Evolutionary conservation across 2,797 vertebrate genomes (phyloP), one percentile per base, ranked within the genome.

Genomic region (Microchirus variegatus): DNA sequence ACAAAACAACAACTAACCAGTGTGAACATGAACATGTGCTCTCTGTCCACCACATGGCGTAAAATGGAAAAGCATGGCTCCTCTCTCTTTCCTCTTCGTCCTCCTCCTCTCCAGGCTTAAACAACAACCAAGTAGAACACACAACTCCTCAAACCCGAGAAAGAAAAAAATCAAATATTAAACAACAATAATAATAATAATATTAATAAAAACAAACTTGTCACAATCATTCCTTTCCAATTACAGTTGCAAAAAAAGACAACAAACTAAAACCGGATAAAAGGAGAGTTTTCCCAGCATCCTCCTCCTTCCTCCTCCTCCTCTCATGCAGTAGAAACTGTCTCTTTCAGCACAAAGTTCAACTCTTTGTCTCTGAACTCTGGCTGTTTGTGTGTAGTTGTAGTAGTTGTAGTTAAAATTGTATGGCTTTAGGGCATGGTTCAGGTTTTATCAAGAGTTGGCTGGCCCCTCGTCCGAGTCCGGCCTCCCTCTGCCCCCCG

Each of bases 371-470:
- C 89, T 92, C 86, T 91, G 87, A 86, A 81, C 88, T 86, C 90
- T 78, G 86, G 87, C 83, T 88, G 81, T 80, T 52, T 86, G 82
- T 86, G 77, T 91, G 87, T 90, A 75, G 73, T 82, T 83, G 87
- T 88, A 78, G 86, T 88, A 78, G 89, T 90, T 87, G 85, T 85
- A 89, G 87, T 92, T 94, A 91, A 93, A 92, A 91, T 92, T 84
- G 91, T 94, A 93, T 94, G 93, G 93, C 93, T 93, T 94, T 94
- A 92, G 92, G 92, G 93, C 92, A 86, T 91, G 91, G 88, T 93
- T 92, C 90, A 93, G 93, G 92, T 93, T 94, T 94, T 94, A 96
- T 97, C 96, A 97, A 95, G 96, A 97, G 91, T 95, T 97, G 91
- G 96, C 95, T 79, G 94, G 91, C 78, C 91, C 92, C 85, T 94